Evolutionary conservation across 2,888 invertebrate genomes (phyloP).

Genomic region (Crepidodera aurea): DNA sequence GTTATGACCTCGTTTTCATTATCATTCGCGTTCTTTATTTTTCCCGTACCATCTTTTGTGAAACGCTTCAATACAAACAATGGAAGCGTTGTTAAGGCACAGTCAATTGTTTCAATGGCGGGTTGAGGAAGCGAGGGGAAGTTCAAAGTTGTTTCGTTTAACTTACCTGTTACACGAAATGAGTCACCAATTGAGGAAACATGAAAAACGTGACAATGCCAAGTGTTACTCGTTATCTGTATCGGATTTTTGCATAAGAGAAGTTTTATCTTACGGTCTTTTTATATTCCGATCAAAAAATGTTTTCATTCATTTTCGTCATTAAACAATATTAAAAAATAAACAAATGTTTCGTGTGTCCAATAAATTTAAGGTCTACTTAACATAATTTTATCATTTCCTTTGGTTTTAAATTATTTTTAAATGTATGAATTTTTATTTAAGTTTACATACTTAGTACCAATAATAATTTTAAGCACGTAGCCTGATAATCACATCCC

Average conservation of each 20-base stretch:
- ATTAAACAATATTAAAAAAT: too few relatives aligned
- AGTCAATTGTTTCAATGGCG: constrained; percentile 22
- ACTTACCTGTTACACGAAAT: constrained; percentile 26
- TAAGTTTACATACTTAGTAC: constrained; percentile 3
- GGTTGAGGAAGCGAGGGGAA: background rate
- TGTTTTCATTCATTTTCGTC: too few relatives aligned
- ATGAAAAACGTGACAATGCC: constrained; percentile 26
- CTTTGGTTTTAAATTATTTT: too few relatives aligned
- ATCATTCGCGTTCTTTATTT: constrained; percentile 30
- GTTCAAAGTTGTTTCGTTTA: constrained; percentile 14
- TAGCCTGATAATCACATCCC: constrained; percentile 9
- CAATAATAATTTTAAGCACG: constrained; percentile 11
- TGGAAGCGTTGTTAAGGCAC: constrained; percentile 28
- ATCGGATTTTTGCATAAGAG: background rate
- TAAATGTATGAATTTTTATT: too few relatives aligned
- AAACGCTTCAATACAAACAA: constrained; percentile 32
- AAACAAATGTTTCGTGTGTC: too few relatives aligned
- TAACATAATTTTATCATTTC: too few relatives aligned
- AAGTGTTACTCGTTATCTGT: constrained; percentile 10
- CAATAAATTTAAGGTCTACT: too few relatives aligned
- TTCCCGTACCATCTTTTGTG: constrained; percentile 22
- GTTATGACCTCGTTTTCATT: constrained; percentile 28
- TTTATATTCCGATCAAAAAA: too few relatives aligned
- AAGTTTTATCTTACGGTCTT: too few relatives aligned
- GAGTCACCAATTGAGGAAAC: constrained; percentile 28